Base-by-base conservation (phyloP, 2,113 vertebrate genomes). In the Accipiter cooperii region DNA sequence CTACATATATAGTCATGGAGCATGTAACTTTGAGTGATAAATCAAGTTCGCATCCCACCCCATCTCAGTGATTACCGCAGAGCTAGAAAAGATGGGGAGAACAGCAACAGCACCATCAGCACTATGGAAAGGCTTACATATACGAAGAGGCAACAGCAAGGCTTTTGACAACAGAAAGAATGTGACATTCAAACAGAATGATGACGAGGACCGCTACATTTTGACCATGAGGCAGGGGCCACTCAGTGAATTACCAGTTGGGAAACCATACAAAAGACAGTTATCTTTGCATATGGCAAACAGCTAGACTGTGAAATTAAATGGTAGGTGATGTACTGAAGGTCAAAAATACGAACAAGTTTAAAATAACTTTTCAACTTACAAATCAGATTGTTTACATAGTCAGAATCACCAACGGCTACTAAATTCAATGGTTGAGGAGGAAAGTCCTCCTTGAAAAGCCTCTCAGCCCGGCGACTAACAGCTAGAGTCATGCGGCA, bases 141-240 rank as follows among this genome's bases (percentile, higher is more conserved):
- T 8, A 70, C 1, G 6, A 74, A 81, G 51, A 78, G 36, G 42
- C 49, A 89, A 75, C 1, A 1, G 38, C 0, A 0, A 84, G 21
- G 17, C 16, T 84, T 78, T 20, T 93, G 69, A 87, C 64, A 66
- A 84, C 17, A 94, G 64, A 51, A 78, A 24, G 74, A 82, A 58
- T 34, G 52, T 0, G 0, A 63, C 47, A 46, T 79, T 91, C 74
- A 68, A 21, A 54, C 1, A 87, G 33, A 82, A 26, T 33, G 44
- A 79, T 11, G 16, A 57, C 3, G 13, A 87, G n/a, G 47, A 84
- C 17, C 3, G 18, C 29, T 44, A 69, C 51, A 89, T 54, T 51
- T 25, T 89, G 47, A 76, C 57, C 46, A 73, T 31, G 24, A 85
- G 7, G n/a, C 25, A 40, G 17, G 22, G 34, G 44, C 10, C 7